Evolutionary conservation across 2,888 invertebrate genomes (phyloP), one percentile per base, ranked within the genome.

Genomic region (Drosophila anomalata): DNA sequence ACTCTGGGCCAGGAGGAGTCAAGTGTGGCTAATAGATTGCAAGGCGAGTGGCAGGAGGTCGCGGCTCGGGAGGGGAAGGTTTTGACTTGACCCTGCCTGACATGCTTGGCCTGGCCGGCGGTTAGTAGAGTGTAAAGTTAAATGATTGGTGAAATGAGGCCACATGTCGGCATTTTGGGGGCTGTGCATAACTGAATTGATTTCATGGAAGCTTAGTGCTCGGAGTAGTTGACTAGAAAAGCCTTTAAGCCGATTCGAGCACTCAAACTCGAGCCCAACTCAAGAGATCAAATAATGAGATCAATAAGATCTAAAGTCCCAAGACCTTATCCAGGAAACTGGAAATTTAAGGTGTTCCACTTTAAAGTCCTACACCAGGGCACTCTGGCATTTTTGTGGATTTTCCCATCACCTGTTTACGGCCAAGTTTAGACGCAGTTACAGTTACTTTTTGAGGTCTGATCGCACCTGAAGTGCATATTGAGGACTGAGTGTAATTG

Each of bases 71-170:
- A 29, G 24, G 54, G 56, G 60, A 36, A 29, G 29, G 54, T 55
- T 52, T n/a, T n/a, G 17, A 47, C 61, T 77, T 84, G 84, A 84
- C 84, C 84, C 84, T 88, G 88, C 65, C 88, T 70, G 83, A 75
- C 69, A 83, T 75, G 73, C 73, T 71, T 79, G 82, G 77, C 48
- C 44, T 39, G 58, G 61, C 52, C 56, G 63, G 72, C 73, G 83
- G 84, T 83, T 86, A 89, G 67, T 86, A 88, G 88, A 88, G 88
- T 86, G 81, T 88, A 77, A 89, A 87, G 86, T 83, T 87, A 88
- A 85, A 89, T 81, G 86, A 80, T 77, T 76, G 77, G 74, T 76
- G 74, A 77, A 87, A 83, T 78, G 84, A 73, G 84, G 84, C 77
- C 80, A 83, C 63, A 69, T 79, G 76, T 72, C 79, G 69, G 62